Percentiles rank a stretch among this genome's conserved stretches.
These are phyloP conservation scores for Chaetodon auriga DNA, from an alignment of 2,113 vertebrate genomes.

Conservation along the genomic window DNA sequence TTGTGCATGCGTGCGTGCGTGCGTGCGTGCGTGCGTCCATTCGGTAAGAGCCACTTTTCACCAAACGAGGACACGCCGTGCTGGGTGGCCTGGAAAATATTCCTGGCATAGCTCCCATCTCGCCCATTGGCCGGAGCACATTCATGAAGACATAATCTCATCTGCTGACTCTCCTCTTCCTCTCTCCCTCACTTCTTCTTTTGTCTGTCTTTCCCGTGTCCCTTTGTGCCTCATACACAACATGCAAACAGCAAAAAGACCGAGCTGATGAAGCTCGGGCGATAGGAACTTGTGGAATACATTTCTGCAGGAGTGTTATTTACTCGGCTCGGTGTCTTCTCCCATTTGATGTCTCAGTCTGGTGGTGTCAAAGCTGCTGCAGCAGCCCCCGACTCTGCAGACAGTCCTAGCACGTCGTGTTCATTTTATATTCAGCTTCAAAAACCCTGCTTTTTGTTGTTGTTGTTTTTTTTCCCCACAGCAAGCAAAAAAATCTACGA, in stretches of 20 bases:
- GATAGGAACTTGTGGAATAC: not conserved
- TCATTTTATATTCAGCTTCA: slow-evolving; percentile 30
- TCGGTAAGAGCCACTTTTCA: slow-evolving; percentile 59
- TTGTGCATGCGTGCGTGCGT: not conserved
- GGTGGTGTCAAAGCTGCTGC: not conserved
- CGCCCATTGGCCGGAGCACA: slow-evolving; percentile 28
- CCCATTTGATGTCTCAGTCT: not conserved
- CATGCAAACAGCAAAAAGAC: slow-evolving; percentile 9
- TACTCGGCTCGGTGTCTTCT: not conserved
- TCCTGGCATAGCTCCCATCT: slow-evolving; percentile 55
- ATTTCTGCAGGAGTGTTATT: not conserved
- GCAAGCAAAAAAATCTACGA: not conserved
- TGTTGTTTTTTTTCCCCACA: not conserved
- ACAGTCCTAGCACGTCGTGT: not conserved
- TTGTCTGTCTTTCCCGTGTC: not conserved
- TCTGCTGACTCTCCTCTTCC: slow-evolving; percentile 26
- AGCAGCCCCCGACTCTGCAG: slow-evolving; percentile 3
- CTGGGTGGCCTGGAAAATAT: slow-evolving; percentile 73
- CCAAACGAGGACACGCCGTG: slow-evolving; percentile 64
- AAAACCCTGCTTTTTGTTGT: not conserved
- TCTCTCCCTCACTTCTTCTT: slow-evolving; percentile 6
- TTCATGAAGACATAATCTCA: slow-evolving; percentile 53
- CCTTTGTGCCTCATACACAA: not conserved
- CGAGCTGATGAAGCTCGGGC: not conserved
- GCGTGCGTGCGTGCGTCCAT: slow-evolving; percentile 16